phyloP scores from a whole-genome alignment of 2,797 vertebrate genomes.

The Centroberyx gerrardi region DNA sequence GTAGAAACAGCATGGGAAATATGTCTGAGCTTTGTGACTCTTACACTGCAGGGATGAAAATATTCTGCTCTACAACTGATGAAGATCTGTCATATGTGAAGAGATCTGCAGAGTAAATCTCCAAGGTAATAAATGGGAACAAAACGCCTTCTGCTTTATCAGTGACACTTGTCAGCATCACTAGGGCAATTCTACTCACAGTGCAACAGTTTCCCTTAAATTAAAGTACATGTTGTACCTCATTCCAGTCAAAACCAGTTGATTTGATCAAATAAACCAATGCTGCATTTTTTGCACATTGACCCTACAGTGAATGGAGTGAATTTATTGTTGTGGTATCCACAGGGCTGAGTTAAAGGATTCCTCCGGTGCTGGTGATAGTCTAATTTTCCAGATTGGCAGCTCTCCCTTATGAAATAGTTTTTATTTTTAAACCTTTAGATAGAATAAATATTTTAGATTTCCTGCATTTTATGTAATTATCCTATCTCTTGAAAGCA shows the following conservation, averaged over 20 bases:
- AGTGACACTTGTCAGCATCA: neutral
- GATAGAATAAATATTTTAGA: too few species aligned
- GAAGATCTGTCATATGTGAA: neutral
- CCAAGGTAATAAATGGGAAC: neutral
- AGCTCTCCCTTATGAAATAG: too few species aligned
- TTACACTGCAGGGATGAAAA: constrained; percentile 20
- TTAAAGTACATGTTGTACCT: neutral
- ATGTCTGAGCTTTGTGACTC: too few species aligned
- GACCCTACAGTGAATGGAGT: neutral
- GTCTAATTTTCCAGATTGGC: too few species aligned
- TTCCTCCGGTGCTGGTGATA: too few species aligned
- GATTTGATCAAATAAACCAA: neutral
- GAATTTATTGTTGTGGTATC: constrained; percentile 16
- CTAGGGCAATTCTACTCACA: neutral
- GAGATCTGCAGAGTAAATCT: neutral
- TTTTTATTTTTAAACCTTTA: too few species aligned
- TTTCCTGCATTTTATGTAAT: too few species aligned
- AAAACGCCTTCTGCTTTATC: neutral
- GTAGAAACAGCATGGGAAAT: neutral
- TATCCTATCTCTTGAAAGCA: too few species aligned
- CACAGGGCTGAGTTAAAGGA: neutral
- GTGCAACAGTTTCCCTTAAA: neutral
- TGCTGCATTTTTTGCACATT: neutral
- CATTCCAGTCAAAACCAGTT: neutral
- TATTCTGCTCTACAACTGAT: constrained; percentile 5